Conservation (phyloP, 2,797 vertebrate species). For the Trachops cirrhosus region DNA sequence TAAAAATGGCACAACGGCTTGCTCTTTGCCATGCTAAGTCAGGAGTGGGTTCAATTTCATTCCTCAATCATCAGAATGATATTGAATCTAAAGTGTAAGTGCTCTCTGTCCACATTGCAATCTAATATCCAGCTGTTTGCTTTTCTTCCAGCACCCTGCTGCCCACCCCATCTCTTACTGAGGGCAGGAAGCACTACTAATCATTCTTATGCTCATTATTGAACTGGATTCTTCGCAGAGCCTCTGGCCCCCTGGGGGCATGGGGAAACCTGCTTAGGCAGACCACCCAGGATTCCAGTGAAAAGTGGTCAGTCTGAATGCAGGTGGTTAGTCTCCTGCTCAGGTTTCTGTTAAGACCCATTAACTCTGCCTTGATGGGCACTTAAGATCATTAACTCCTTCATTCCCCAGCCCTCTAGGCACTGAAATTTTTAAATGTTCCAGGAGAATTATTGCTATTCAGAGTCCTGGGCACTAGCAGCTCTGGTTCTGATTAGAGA, state of each 20-base stretch:
- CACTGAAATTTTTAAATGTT: not conserved
- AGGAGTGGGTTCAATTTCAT: slow-evolving; percentile 21
- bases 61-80: slow-evolving; percentile 55
- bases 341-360: slow-evolving; percentile 71
- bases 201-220: slow-evolving; percentile 64
- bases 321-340: slow-evolving; percentile 72
- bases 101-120: slow-evolving; percentile 64
- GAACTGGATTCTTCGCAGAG: slow-evolving; percentile 51
- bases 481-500: not conserved
- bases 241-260: not conserved
- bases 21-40: not conserved
- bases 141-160: slow-evolving; percentile 59
- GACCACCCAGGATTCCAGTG: slow-evolving; percentile 71
- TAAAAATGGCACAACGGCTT: slow-evolving; percentile 27
- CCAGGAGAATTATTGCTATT: not conserved
- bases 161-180: slow-evolving; percentile 17
- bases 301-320: slow-evolving; percentile 63
- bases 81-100: slow-evolving; percentile 60
- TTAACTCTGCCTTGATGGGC: slow-evolving; percentile 60
- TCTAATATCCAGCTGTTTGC: slow-evolving; percentile 67
- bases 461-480: not conserved
- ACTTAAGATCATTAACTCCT: slow-evolving; percentile 71
- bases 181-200: slow-evolving; percentile 58
- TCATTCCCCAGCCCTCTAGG: slow-evolving; percentile 34
- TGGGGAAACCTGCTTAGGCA: slow-evolving; percentile 56